Evolutionary conservation across 2,113 vertebrate genomes (phyloP), one percentile per base, ranked within the genome.

Genomic region (Drymodes brunneopygia): DNA sequence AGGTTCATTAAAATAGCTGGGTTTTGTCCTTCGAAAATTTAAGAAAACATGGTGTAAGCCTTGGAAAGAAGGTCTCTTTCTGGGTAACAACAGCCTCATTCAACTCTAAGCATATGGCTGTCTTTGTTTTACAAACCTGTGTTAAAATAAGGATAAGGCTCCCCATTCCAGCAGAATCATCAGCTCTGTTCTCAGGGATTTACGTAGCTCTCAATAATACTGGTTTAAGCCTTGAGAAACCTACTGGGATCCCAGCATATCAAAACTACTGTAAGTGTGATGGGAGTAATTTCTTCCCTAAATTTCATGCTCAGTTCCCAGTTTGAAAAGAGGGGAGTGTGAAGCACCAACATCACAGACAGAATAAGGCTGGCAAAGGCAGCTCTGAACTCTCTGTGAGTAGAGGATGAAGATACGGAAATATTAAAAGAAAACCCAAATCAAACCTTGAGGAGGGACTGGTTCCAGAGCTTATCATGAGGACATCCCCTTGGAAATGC

Each of bases 1-100:
- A 94, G 94, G 96, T 97, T 97, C 97, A 97, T 97, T 97, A 97
- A 97, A 97, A 96, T 93, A 94, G 96, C 82, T 90, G 57, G 88
- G 92, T 79, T 97, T 97, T 97, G 95, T 96, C 95, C 94, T 82
- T 92, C 65, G 0, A 90, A 96, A 95, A 97, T 94, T 95, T 94
- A 96, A 95, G 88, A 95, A 97, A 97, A 97, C 95, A 96, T 44
- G 53, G 94, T 83, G 31, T 94, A 96, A 96, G 93, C 93, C 80
- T 72, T 86, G 69, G 94, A 95, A 93, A 74, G 65, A 23, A 94
- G 86, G 56, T 87, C 72, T 82, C 51, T 73, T 86, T 96, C 85
- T 95, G 88, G 66, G 40, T 79, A 96, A 97, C 95, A 97, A 96
- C 88, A 90, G 90, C 7, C 77, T 95, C 69, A 95, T 97, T 97